Percentiles rank a stretch among this genome's conserved stretches.
phyloP scores from a whole-genome alignment of 2,797 vertebrate genomes.

The Karalla daura region DNA sequence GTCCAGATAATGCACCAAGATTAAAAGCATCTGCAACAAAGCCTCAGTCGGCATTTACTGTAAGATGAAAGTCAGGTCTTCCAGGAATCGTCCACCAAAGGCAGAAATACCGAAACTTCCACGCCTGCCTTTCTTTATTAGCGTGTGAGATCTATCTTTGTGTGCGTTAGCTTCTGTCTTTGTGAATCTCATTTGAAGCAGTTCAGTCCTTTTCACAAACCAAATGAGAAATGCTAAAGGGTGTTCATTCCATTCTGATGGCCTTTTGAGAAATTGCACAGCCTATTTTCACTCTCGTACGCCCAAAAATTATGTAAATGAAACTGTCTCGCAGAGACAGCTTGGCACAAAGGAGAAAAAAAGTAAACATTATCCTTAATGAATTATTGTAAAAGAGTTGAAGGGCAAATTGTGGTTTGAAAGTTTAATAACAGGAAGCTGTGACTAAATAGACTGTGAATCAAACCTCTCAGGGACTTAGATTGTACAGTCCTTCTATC shows the following conservation, averaged over 20 bases:
- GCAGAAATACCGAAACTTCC: conserved; percentile 38
- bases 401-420: conserved; percentile 48
- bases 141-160: conserved; percentile 10
- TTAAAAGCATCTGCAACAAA: conserved; percentile 49
- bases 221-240: conserved; percentile 71
- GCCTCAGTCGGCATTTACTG: conserved; percentile 40
- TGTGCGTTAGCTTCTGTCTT: conserved; percentile 7
- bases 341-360: conserved; percentile 43
- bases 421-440: conserved; percentile 56
- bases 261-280: conserved; percentile 49
- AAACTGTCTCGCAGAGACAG: conserved; percentile 15
- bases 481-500: conserved; percentile 15
- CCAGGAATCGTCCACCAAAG: conserved; percentile 43
- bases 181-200: conserved; percentile 73
- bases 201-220: conserved; percentile 69
- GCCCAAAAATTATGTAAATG: conserved; percentile 69
- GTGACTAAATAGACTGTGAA: conserved; percentile 47
- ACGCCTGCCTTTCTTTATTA: conserved; percentile 27
- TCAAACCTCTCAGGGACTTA: conserved; percentile 25
- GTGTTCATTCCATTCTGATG: conserved; percentile 64
- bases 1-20: conserved; percentile 53
- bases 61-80: conserved; percentile 57
- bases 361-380: conserved; percentile 64
- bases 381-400: conserved; percentile 54
- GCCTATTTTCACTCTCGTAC: conserved; percentile 53